These are phyloP conservation scores for Leuctra nigra DNA, from an alignment of 2,888 invertebrate genomes.

Conservation along the genomic window DNA sequence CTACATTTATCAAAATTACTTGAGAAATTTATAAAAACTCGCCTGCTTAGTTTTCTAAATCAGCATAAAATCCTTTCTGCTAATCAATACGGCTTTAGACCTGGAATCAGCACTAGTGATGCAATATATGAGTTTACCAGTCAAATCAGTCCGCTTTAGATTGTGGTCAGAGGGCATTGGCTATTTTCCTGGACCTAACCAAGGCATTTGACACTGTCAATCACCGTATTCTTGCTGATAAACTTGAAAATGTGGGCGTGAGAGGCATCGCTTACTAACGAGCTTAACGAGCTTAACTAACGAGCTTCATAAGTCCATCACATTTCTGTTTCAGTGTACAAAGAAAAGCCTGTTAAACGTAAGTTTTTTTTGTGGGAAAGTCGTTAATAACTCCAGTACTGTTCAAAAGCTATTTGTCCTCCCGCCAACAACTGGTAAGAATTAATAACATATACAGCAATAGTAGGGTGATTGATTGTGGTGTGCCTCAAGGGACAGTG, in stretches of 20 bases:
- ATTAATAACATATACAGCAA: too few species aligned
- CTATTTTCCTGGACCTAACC: constrained; percentile 17
- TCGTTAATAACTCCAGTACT: too few species aligned
- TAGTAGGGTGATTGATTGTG: too few species aligned
- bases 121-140: constrained; percentile 10
- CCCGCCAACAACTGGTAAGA: constrained; percentile 5
- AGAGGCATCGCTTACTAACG: constrained; percentile 10
- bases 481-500: too few species aligned
- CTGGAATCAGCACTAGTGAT: constrained; percentile 6
- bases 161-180: background rate
- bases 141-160: constrained; percentile 1
- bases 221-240: constrained; percentile 9
- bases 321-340: too few species aligned
- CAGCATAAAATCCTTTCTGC: constrained; percentile 1
- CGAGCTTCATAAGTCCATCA: too few species aligned
- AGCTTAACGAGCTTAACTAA: too few species aligned
- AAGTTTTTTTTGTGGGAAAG: too few species aligned
- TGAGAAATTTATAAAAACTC: constrained; percentile 9
- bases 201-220: constrained; percentile 24
- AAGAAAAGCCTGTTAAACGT: too few species aligned
- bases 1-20: too few species aligned
- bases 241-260: constrained; percentile 12
- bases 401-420: constrained; percentile 16
- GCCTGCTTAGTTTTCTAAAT: constrained; percentile 6
- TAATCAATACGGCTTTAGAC: constrained; percentile 20